Evolutionary conservation across 2,797 vertebrate species (phyloP).

Genomic region (Epinephelus awoara): DNA sequence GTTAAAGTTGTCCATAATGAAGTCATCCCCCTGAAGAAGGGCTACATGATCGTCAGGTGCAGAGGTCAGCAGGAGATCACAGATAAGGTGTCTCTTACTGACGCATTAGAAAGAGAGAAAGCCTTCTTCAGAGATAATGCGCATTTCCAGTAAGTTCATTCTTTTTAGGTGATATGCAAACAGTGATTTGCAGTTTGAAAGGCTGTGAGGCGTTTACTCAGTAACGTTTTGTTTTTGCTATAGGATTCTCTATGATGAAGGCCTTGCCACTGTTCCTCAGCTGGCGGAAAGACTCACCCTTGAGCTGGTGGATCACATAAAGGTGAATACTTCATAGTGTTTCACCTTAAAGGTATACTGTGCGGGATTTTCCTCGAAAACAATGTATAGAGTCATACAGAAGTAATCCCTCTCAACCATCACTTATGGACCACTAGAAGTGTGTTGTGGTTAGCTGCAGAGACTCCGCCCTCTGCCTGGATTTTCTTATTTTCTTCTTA

Average conservation of each 20-base stretch:
- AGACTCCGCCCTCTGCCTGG: too few species aligned
- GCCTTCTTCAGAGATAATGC: constrained; percentile 86
- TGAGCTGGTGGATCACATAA: constrained; percentile 90
- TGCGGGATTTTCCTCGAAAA: too few species aligned
- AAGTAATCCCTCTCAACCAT: too few species aligned
- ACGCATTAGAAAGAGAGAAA: constrained; percentile 85
- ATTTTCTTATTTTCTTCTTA: too few species aligned
- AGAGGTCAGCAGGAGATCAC: constrained; percentile 91
- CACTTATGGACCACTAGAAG: too few species aligned
- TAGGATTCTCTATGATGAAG: constrained; percentile 85
- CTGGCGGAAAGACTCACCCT: constrained; percentile 89
- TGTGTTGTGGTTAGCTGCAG: too few species aligned
- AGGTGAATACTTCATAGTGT: constrained; percentile 72
- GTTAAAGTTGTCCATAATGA: constrained; percentile 85
- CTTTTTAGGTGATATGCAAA: background rate
- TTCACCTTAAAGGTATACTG: background rate
- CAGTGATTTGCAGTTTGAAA: background rate
- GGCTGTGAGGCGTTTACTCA: background rate
- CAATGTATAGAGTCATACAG: too few species aligned
- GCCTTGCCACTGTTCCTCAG: constrained; percentile 84
- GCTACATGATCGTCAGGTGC: constrained; percentile 93
- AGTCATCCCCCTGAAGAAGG: constrained; percentile 87
- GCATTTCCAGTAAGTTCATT: constrained; percentile 54
- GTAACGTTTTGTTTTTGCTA: constrained; percentile 4
- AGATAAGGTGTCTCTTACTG: constrained; percentile 75